A percentile compares a stretch with the other conserved stretches of the same genome.
These are phyloP conservation scores for Thymelicus sylvestris DNA, from an alignment of 2,888 invertebrate genomes.

Conservation along the genomic window DNA sequence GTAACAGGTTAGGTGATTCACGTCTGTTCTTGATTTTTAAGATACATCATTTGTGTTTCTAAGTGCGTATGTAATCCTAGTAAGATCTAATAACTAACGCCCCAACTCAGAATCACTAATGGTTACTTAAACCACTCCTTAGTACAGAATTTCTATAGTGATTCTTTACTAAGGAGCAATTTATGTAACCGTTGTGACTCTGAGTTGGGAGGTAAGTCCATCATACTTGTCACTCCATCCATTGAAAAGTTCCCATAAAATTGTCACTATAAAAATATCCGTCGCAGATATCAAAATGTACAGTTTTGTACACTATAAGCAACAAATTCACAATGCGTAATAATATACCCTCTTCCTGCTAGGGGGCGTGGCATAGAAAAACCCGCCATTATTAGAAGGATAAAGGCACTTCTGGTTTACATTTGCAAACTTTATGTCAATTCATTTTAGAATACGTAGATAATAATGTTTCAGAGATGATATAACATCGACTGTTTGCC, in stretches of 20 bases:
- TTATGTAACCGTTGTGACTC: too few relatives aligned
- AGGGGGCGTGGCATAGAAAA: conserved; percentile 41
- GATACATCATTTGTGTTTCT: too few relatives aligned
- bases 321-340: conserved; percentile 41
- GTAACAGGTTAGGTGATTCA: too few relatives aligned
- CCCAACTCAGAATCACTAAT: too few relatives aligned
- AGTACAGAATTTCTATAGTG: too few relatives aligned
- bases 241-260: background rate
- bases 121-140: too few relatives aligned
- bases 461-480: background rate
- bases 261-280: background rate
- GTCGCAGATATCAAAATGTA: background rate
- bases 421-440: background rate
- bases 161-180: too few relatives aligned
- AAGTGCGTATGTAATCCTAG: too few relatives aligned
- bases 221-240: too few relatives aligned
- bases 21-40: too few relatives aligned
- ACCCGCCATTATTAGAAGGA: background rate
- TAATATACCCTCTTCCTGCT: conserved; percentile 47
- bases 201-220: too few relatives aligned
- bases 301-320: background rate
- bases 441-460: background rate
- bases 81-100: too few relatives aligned
- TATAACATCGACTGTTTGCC: background rate
- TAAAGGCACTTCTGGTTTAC: background rate